Conservation (phyloP, 2,888 invertebrate species). For the Sepiola atlantica region DNA sequence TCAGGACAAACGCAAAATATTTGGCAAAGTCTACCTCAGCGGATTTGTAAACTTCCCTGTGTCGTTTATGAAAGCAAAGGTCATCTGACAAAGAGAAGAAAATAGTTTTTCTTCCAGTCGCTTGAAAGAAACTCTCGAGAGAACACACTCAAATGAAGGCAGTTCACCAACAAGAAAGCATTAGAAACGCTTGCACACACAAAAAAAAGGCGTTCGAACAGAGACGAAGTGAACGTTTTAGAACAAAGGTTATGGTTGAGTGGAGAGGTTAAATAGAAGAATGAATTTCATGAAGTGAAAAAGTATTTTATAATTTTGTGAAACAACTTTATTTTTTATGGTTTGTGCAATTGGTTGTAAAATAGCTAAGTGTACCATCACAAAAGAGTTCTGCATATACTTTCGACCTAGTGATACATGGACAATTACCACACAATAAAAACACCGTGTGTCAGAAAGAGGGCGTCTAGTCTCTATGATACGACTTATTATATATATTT, state of each 20-base stretch:
- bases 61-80: neutral
- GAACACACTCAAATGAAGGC: neutral
- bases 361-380: neutral
- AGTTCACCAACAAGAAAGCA: neutral
- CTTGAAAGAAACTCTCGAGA: neutral
- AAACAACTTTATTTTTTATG: neutral
- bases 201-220: neutral
- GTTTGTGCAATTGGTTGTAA: neutral
- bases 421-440: too few relatives aligned
- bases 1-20: neutral
- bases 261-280: neutral
- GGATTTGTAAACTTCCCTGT: neutral
- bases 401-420: too few relatives aligned
- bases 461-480: too few relatives aligned
- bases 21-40: neutral
- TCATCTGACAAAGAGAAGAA: neutral
- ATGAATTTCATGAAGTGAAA: neutral
- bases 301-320: neutral
- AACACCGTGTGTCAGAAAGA: too few relatives aligned
- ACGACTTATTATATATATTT: too few relatives aligned
- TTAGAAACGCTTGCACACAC: neutral
- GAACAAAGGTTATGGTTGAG: too few relatives aligned
- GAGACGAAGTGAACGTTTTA: neutral
- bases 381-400: too few relatives aligned
- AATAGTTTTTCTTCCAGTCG: neutral